Conservation (phyloP, 2,888 invertebrate genomes). For the Apocheima hispidaria region DNA sequence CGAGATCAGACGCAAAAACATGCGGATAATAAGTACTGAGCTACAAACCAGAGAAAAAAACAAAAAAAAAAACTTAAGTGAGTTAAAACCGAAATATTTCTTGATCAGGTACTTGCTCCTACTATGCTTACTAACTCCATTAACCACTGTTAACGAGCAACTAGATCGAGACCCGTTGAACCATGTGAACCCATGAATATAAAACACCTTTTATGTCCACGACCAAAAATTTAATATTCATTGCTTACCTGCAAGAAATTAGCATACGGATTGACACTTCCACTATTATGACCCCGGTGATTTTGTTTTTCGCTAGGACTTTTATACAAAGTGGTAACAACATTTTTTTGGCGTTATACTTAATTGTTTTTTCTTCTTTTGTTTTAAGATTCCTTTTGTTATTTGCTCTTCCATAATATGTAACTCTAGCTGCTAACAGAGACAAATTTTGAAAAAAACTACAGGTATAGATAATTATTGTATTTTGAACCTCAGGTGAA, state of each 20-base stretch:
- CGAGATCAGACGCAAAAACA: too few relatives aligned
- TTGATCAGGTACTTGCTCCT: not conserved
- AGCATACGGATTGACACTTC: constrained; percentile 53
- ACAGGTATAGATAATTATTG: too few relatives aligned
- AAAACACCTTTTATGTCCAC: constrained; percentile 62
- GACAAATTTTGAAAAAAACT: not conserved
- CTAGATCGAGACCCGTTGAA: constrained; percentile 64
- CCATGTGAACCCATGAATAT: constrained; percentile 67
- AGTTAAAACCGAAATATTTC: too few relatives aligned
- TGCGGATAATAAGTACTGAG: too few relatives aligned
- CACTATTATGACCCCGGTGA: constrained; percentile 1
- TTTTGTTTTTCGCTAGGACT: constrained; percentile 6
- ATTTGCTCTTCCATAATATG: not conserved
- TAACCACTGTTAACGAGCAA: constrained; percentile 46
- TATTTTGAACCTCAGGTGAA: too few relatives aligned
- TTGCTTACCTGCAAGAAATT: constrained; percentile 64
- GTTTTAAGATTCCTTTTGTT: not conserved
- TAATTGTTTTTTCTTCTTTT: not conserved
- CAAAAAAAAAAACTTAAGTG: too few relatives aligned
- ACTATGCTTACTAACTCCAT: not conserved
- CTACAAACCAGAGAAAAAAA: too few relatives aligned
- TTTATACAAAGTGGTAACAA: not conserved
- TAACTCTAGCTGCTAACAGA: not conserved
- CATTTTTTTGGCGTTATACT: too few relatives aligned
- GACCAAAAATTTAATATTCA: constrained; percentile 61